These are phyloP conservation scores for Polyodon spathula DNA, from an alignment of 2,113 vertebrate species.

Conservation along the genomic window DNA sequence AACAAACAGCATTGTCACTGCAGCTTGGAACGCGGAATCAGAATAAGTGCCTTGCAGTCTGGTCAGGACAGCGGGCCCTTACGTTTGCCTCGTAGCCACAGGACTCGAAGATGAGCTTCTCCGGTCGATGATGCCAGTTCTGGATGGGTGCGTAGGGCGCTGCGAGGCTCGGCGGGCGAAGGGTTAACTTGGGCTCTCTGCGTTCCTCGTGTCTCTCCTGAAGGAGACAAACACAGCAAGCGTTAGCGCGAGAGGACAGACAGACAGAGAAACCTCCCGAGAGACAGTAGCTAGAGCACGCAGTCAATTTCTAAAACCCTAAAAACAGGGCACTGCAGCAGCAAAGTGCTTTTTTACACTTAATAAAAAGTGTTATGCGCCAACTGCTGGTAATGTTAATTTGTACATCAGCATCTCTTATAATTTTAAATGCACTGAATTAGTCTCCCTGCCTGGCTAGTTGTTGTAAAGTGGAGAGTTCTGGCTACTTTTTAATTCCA, in stretches of 20 bases:
- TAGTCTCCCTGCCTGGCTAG: too few relatives aligned
- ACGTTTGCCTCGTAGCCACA: conserved; percentile 91
- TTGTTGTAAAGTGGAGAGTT: too few relatives aligned
- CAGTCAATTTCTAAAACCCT: too few relatives aligned
- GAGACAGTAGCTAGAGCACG: background rate
- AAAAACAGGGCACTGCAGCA: too few relatives aligned
- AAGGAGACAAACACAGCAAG: background rate
- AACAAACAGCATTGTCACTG: background rate
- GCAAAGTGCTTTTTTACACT: too few relatives aligned
- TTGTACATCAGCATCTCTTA: too few relatives aligned
- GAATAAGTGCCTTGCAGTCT: too few relatives aligned
- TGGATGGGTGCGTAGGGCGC: conserved; percentile 83
- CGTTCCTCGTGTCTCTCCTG: conserved; percentile 68
- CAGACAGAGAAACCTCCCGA: background rate
- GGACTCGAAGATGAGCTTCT: conserved; percentile 95
- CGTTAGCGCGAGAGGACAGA: background rate
- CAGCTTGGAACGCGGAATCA: background rate
- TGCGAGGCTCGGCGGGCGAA: conserved; percentile 84
- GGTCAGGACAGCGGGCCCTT: too few relatives aligned
- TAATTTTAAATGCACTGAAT: too few relatives aligned
- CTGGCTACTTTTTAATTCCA: too few relatives aligned
- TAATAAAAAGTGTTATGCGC: too few relatives aligned
- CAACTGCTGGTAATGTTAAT: too few relatives aligned
- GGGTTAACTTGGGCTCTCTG: conserved; percentile 74
- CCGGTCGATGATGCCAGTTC: conserved; percentile 94